phyloP scores from a whole-genome alignment of 2,113 vertebrate genomes.

The Myotis davidii region DNA sequence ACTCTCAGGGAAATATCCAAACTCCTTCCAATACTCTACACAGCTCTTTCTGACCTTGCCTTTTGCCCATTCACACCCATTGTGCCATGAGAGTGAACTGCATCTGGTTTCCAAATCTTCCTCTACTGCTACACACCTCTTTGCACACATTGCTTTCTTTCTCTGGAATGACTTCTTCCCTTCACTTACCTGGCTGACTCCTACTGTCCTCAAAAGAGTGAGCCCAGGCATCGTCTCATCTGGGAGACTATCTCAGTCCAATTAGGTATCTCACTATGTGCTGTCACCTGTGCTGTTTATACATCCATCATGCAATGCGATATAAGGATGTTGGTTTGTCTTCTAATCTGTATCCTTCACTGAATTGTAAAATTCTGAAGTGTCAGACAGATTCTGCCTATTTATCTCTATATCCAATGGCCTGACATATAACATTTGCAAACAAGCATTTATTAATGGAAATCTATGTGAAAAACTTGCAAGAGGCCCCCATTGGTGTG shows the following conservation, averaged over 20 bases:
- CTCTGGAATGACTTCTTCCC: background rate
- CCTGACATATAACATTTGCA: background rate
- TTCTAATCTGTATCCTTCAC: background rate
- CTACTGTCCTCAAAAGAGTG: background rate
- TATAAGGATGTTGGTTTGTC: background rate
- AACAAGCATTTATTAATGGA: slow-evolving; percentile 28
- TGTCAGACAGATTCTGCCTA: background rate
- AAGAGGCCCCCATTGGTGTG: slow-evolving; percentile 11
- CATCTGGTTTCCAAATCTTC: background rate
- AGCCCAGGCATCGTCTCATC: background rate
- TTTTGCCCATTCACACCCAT: background rate
- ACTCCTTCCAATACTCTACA: background rate
- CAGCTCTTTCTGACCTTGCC: background rate
- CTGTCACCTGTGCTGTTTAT: background rate
- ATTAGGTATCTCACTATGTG: background rate
- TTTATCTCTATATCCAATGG: background rate
- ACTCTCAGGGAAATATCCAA: background rate
- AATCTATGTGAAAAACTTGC: slow-evolving; percentile 58
- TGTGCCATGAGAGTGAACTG: background rate
- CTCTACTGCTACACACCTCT: background rate
- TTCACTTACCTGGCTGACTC: background rate
- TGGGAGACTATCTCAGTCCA: background rate
- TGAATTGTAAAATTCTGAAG: background rate
- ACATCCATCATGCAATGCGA: background rate
- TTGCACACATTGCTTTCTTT: background rate